Percentiles rank a stretch among this genome's conserved stretches.
Evolutionary conservation across 2,113 vertebrate genomes (phyloP).

Genomic region (Daphoenositta chrysoptera): DNA sequence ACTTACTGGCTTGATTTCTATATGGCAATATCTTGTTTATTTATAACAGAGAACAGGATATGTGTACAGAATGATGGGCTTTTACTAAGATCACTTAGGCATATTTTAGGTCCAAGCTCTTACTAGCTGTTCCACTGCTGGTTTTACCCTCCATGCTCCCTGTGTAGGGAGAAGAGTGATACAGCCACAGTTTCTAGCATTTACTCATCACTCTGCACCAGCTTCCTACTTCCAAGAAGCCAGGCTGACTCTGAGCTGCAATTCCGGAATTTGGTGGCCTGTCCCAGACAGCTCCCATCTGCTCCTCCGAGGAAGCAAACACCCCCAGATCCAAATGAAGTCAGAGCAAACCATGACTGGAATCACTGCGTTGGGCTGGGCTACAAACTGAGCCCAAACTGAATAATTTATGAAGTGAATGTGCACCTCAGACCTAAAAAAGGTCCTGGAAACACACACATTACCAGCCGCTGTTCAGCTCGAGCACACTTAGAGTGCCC

Average conservation of each 20-base stretch:
- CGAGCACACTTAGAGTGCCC: neutral
- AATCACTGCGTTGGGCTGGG: neutral
- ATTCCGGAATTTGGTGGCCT: neutral
- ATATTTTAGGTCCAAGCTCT: neutral
- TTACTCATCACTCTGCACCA: neutral
- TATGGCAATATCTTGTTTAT: neutral
- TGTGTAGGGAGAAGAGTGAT: neutral
- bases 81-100: neutral
- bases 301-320: neutral
- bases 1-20: neutral
- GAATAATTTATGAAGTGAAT: neutral
- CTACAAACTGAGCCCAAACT: accelerated
- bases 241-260: neutral
- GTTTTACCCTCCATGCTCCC: neutral
- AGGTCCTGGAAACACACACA: neutral
- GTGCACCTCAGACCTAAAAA: neutral
- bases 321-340: neutral
- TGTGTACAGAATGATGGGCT: neutral
- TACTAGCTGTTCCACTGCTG: neutral
- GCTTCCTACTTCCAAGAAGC: neutral
- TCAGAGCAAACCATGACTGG: neutral
- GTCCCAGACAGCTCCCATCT: slow-evolving; percentile 16
- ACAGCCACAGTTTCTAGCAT: neutral
- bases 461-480: neutral
- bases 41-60: neutral